Percentiles rank a stretch among this genome's conserved stretches.
These are phyloP conservation scores for Enteromius unitaeniatus DNA, from an alignment of 2,797 vertebrate species.

Conservation along the genomic window DNA sequence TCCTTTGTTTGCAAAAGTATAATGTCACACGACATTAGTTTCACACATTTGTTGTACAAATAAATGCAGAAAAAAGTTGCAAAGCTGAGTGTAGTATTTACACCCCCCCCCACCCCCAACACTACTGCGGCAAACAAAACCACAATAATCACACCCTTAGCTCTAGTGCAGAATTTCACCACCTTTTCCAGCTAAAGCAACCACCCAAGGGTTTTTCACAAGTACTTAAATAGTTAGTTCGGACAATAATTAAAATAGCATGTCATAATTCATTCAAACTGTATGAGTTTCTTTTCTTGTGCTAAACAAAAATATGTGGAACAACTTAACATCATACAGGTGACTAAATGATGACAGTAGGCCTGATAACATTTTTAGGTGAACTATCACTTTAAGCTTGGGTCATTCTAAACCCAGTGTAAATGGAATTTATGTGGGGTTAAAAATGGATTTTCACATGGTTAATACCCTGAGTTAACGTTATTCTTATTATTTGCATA, in stretches of 20 bases:
- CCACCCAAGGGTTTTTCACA: neutral
- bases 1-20: neutral
- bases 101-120: too few species aligned
- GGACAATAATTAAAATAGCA: too few species aligned
- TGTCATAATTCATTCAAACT: neutral
- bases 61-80: neutral
- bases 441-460: neutral
- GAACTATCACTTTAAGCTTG: neutral
- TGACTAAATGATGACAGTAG: neutral
- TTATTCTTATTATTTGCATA: neutral
- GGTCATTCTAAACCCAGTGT: neutral
- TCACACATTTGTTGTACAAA: neutral
- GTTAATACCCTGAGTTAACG: neutral
- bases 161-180: neutral
- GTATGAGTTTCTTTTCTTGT: neutral
- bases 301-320: too few species aligned
- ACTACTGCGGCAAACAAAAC: neutral
- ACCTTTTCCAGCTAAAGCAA: neutral
- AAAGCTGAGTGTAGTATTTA: neutral
- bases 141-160: conserved; percentile 5
- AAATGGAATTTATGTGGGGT: neutral
- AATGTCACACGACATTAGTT: neutral
- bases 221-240: too few species aligned
- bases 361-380: neutral
- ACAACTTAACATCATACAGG: too few species aligned